Evolutionary conservation across 2,113 vertebrate genomes (phyloP).

Genomic region (Oryzias celebensis): DNA sequence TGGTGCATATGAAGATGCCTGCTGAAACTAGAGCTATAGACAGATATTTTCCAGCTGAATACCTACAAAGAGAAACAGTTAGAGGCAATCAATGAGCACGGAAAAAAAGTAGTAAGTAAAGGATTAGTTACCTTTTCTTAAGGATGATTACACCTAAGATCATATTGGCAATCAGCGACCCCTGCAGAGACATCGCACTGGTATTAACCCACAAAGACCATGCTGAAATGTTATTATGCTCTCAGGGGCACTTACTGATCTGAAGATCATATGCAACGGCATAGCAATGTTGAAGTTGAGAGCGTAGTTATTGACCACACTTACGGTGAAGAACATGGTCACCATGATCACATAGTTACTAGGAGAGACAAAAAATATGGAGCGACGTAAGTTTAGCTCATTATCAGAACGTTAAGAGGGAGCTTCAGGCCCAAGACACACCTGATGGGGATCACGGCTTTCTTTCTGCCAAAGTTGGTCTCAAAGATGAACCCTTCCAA

Average conservation of each 20-base stretch:
- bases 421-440: background rate
- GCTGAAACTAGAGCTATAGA: slow-evolving; percentile 91
- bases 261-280: slow-evolving; percentile 98
- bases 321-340: slow-evolving; percentile 96
- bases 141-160: slow-evolving; percentile 91
- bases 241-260: slow-evolving; percentile 85
- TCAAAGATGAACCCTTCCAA: slow-evolving; percentile 93
- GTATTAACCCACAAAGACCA: slow-evolving; percentile 5
- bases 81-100: background rate
- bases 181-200: slow-evolving; percentile 73
- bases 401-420: background rate
- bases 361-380: background rate
- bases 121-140: slow-evolving; percentile 87
- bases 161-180: slow-evolving; percentile 97
- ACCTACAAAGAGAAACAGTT: slow-evolving; percentile 73
- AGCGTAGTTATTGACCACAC: slow-evolving; percentile 96
- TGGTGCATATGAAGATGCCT: slow-evolving; percentile 96
- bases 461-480: slow-evolving; percentile 87
- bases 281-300: slow-evolving; percentile 96
- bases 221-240: background rate
- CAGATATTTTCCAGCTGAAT: slow-evolving; percentile 85
- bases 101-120: background rate
- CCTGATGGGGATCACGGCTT: slow-evolving; percentile 86
- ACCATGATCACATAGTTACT: slow-evolving; percentile 95
- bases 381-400: background rate